Conservation (phyloP, 2,888 invertebrate species). For the Diabrotica balteata region DNA sequence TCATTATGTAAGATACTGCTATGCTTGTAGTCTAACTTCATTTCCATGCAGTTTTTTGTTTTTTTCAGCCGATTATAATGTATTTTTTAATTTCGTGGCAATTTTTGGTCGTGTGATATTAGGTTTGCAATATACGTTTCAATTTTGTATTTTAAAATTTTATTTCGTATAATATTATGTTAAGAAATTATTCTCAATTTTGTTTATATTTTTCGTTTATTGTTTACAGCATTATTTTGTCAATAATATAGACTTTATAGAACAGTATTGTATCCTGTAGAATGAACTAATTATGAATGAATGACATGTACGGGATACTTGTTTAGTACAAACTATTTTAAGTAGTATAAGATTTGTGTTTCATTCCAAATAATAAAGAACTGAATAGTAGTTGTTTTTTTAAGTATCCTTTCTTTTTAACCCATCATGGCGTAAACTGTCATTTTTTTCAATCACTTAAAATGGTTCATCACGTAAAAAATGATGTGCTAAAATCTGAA, state of each 20-base stretch:
- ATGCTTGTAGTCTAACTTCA: no score
- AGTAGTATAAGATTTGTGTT: constrained; percentile 10
- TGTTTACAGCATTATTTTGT: constrained; percentile 9
- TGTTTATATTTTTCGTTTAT: constrained; percentile 3
- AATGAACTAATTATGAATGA: constrained; percentile 1
- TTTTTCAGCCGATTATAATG: not conserved
- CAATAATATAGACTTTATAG: not conserved
- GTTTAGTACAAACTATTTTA: constrained; percentile 27
- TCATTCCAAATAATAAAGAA: constrained; percentile 8
- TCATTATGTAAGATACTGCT: no score
- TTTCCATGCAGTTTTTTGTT: not conserved
- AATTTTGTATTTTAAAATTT: constrained; percentile 10
- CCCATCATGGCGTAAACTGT: not conserved
- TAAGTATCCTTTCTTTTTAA: not conserved
- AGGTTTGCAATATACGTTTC: constrained; percentile 13
- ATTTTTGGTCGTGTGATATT: constrained; percentile 23
- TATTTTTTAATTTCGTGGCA: constrained; percentile 7
- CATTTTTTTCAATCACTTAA: not conserved
- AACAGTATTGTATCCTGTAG: constrained; percentile 13
- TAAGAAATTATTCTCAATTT: not conserved
- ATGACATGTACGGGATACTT: constrained; percentile 10
- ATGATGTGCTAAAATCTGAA: no score
- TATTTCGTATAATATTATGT: constrained; percentile 9
- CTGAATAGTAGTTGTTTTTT: not conserved
- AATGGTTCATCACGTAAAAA: no score